Base-by-base conservation (phyloP, 1,140 invertebrate species). In the Drosophila asahinai region DNA sequence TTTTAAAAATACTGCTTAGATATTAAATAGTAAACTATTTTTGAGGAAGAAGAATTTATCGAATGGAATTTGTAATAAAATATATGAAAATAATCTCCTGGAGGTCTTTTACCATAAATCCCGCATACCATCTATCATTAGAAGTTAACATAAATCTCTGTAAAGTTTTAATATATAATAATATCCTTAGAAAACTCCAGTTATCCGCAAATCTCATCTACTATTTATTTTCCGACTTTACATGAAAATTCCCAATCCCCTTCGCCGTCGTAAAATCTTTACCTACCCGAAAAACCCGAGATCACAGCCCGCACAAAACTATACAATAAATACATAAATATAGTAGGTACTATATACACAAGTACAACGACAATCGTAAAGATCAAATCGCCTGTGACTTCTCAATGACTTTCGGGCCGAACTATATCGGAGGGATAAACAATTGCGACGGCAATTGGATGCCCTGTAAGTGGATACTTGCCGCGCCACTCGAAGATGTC, bases 381-480 rank as follows among this genome's bases (percentile, higher is more conserved):
- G 62, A 67, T 77, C 62, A 77, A 77, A 77, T 77, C 62, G 76
- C 52, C 73, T 77, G 73, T 77, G 74, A 77, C 74, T 77, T 47
- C 48, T 77, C 74, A 73, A 73, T 73, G 70, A 51, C 38, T 73
- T 51, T 43, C 27, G 27, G 45, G 36, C 52, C 9, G 33, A 8
- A 33, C 33, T 22, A 33, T 70, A 72, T 58, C 38, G 19, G 22
- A 25, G 36, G 43, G 36, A 60, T 66, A 25, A 62, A 61, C 43
- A 65, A 65, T 47, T 51, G 45, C 43, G 36, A 57, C 47, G 38
- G 67, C 55, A 77, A 61, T 59, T 68, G 55, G 49, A 72, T 73
- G 67, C 52, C 54, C 27, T 84, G 83, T 77, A 89, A 87, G 80
- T 83, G 80, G 83, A 87, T 80, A 87, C 83, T 87, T 74, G 42